Conservation (phyloP, 2,797 vertebrate species). For the Potorous gilbertii region DNA sequence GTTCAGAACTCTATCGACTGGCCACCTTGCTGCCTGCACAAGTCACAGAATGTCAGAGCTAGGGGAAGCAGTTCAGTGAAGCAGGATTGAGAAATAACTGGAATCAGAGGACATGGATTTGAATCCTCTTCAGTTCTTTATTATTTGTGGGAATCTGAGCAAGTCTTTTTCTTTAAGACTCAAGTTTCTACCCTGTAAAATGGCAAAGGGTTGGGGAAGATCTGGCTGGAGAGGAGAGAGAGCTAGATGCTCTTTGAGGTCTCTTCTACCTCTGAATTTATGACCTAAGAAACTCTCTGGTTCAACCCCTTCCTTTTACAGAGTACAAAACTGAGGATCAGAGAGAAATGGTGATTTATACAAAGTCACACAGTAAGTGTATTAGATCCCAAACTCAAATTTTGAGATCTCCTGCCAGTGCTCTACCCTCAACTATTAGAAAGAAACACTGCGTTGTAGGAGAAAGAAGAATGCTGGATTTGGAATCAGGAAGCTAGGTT, state of each 20-base stretch:
- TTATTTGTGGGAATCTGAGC: background rate
- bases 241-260: background rate
- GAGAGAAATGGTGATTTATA: background rate
- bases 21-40: background rate
- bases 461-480: background rate
- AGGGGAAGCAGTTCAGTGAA: fast-evolving
- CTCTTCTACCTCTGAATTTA: background rate
- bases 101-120: background rate
- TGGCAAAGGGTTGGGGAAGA: background rate
- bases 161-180: background rate
- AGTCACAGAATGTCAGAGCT: background rate
- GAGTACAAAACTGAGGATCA: background rate
- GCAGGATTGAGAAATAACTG: background rate
- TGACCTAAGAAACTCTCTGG: background rate
- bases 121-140: background rate
- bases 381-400: background rate
- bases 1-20: background rate
- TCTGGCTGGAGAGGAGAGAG: background rate
- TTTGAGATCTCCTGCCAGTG: background rate
- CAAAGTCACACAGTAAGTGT: background rate
- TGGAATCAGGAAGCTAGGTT: background rate
- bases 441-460: background rate
- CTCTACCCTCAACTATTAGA: background rate
- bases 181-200: background rate
- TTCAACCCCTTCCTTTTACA: background rate